These are phyloP conservation scores for Laticauda laticaudata DNA, from an alignment of 2,113 vertebrate species.

Conservation along the genomic window DNA sequence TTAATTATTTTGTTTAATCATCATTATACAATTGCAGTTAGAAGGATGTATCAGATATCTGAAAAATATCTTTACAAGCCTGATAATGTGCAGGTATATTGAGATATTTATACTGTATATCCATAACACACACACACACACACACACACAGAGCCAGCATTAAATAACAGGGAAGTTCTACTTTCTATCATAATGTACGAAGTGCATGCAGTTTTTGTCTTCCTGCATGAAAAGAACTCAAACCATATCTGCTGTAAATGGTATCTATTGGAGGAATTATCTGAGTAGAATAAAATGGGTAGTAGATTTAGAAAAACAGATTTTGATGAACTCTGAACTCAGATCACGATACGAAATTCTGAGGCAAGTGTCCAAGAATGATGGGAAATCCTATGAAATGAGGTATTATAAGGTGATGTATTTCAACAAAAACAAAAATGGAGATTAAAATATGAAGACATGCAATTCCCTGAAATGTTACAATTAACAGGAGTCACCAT, in stretches of 20 bases:
- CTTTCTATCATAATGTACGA: neutral
- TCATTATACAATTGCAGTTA: neutral
- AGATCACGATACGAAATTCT: neutral
- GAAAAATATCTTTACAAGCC: neutral
- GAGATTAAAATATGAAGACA: neutral
- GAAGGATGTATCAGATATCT: neutral
- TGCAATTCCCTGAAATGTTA: neutral
- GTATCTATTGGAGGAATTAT: neutral
- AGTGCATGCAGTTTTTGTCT: neutral
- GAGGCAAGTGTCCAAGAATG: neutral
- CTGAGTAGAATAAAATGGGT: neutral
- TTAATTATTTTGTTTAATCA: slow-evolving; percentile 11
- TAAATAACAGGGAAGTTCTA: neutral
- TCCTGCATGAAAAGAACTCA: neutral
- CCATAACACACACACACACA: neutral
- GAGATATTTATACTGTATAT: neutral
- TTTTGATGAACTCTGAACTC: neutral
- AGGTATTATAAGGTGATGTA: neutral
- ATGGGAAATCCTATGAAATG: neutral
- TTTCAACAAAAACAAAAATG: neutral
- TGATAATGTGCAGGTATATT: neutral
- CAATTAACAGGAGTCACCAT: neutral
- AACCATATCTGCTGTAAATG: neutral
- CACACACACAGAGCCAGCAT: no score
- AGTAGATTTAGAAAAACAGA: neutral